These are phyloP conservation scores for Virgularia gustaviana DNA, from an alignment of 92 coral and sea anemone genomes.

Conservation along the genomic window DNA sequence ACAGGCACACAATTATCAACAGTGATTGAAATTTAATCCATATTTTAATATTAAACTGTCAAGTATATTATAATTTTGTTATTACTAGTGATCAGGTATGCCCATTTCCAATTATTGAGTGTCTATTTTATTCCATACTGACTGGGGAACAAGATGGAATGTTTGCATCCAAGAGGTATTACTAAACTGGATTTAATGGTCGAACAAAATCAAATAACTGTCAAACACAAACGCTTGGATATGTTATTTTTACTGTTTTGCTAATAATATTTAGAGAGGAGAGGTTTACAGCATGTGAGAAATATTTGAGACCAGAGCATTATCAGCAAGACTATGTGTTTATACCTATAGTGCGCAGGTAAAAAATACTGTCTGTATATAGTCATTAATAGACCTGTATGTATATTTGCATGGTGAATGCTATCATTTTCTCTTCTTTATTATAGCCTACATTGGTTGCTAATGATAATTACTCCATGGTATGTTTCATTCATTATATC, in stretches of 20 bases:
- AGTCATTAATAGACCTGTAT: neutral
- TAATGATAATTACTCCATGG: slow-evolving; percentile 29
- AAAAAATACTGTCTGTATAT: neutral
- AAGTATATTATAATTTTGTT: neutral
- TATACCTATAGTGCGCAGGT: slow-evolving; percentile 13
- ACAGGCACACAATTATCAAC: neutral
- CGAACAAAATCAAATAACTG: neutral
- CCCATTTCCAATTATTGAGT: neutral
- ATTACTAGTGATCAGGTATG: slow-evolving; percentile 1
- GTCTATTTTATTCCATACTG: slow-evolving; percentile 16
- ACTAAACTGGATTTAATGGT: neutral
- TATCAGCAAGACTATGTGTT: slow-evolving; percentile 6
- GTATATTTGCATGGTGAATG: neutral
- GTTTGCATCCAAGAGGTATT: slow-evolving; percentile 5
- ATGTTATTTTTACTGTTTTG: neutral
- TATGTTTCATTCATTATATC: slow-evolving; percentile 18
- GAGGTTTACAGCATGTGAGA: neutral
- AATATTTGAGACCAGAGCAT: slow-evolving; percentile 6
- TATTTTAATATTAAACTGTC: neutral
- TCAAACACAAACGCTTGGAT: neutral
- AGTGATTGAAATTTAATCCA: neutral
- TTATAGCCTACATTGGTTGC: slow-evolving; percentile 2
- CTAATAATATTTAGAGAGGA: neutral
- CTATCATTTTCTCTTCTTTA: neutral
- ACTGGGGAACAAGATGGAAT: slow-evolving; percentile 21